Evolutionary conservation across 2,797 vertebrate genomes (phyloP).

Genomic region (Sebastes oblongus): DNA sequence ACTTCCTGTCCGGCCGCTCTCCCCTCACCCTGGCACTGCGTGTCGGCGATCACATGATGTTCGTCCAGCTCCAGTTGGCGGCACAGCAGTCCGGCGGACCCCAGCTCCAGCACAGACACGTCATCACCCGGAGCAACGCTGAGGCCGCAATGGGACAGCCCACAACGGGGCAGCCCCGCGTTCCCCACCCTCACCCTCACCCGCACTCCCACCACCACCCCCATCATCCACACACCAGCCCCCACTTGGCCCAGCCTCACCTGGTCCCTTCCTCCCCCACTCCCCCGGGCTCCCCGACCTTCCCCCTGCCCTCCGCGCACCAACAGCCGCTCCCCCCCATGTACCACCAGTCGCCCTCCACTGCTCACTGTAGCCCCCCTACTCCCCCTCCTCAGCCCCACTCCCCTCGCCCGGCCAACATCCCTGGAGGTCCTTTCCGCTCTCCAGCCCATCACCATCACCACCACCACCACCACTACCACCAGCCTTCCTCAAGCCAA

Average conservation of each 20-base stretch:
- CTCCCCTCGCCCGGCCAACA: slow-evolving; percentile 80
- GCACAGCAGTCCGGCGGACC: slow-evolving; percentile 89
- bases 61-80: slow-evolving; percentile 92
- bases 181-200: slow-evolving; percentile 68
- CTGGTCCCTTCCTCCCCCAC: slow-evolving; percentile 65
- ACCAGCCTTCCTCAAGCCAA: slow-evolving; percentile 81
- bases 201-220: slow-evolving; percentile 59
- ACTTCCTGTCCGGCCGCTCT: slow-evolving; percentile 94
- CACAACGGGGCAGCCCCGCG: slow-evolving; percentile 64
- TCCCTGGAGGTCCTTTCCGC: slow-evolving; percentile 86
- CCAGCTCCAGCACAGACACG: slow-evolving; percentile 90
- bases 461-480: slow-evolving; percentile 70
- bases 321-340: slow-evolving; percentile 83
- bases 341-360: slow-evolving; percentile 75
- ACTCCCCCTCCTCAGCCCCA: slow-evolving; percentile 80
- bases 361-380: slow-evolving; percentile 82
- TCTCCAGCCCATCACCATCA: slow-evolving; percentile 78
- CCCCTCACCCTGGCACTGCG: slow-evolving; percentile 93
- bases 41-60: slow-evolving; percentile 96
- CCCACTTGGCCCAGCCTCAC: slow-evolving; percentile 71
- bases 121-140: slow-evolving; percentile 86
- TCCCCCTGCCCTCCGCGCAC: slow-evolving; percentile 77
- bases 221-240: slow-evolving; percentile 64
- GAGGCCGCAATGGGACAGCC: slow-evolving; percentile 72
- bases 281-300: slow-evolving; percentile 70